These are phyloP conservation scores for Platyura marginata DNA, from an alignment of 1,140 invertebrate genomes.

Conservation along the genomic window DNA sequence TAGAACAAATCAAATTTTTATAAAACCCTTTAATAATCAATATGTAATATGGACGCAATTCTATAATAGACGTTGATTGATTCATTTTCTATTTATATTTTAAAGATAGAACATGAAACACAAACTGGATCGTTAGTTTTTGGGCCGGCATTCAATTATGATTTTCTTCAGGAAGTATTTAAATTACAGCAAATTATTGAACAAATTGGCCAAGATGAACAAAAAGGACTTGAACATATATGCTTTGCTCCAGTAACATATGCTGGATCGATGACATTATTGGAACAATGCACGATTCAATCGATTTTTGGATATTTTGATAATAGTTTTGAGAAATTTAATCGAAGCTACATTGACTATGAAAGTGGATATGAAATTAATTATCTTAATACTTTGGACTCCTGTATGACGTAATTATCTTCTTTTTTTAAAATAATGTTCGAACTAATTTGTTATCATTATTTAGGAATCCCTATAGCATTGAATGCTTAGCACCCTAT, in stretches of 20 bases:
- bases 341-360: conserved; percentile 14
- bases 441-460: not conserved
- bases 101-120: conserved; percentile 11
- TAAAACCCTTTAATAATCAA: conserved; percentile 14
- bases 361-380: conserved; percentile 15
- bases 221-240: conserved; percentile 45
- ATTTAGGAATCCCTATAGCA: conserved; percentile 28
- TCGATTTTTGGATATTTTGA: conserved; percentile 67
- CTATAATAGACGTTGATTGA: not conserved
- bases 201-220: conserved; percentile 25
- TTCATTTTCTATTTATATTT: not conserved
- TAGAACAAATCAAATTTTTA: conserved; percentile 69
- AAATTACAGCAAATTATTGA: conserved; percentile 40
- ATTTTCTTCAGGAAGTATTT: conserved; percentile 45
- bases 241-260: conserved; percentile 65
- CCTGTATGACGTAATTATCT: conserved; percentile 24
- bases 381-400: conserved; percentile 28
- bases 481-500: conserved; percentile 56
- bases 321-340: conserved; percentile 32
- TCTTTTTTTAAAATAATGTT: not conserved
- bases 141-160: conserved; percentile 46
- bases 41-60: too few species aligned
- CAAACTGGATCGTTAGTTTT: conserved; percentile 23
- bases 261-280: conserved; percentile 33
- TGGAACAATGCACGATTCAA: conserved; percentile 57